These are phyloP conservation scores for Lepidocolaptes lacrymiger DNA, from an alignment of 2,797 vertebrate species.

Conservation along the genomic window DNA sequence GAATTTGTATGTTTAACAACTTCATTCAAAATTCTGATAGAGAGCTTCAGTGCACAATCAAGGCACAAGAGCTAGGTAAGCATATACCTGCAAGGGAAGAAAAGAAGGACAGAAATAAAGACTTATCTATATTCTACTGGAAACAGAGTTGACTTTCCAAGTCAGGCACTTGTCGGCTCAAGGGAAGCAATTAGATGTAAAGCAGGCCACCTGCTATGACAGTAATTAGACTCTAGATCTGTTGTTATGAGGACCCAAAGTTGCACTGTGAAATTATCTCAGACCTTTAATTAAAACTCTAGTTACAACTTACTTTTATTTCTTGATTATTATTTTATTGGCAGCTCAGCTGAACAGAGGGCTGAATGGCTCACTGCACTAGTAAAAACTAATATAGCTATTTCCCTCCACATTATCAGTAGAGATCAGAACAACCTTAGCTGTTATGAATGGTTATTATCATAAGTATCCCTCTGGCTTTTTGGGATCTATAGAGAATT, in stretches of 20 bases:
- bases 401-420: background rate
- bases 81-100: background rate
- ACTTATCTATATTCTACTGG: background rate
- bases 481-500: background rate
- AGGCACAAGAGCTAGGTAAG: background rate
- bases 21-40: background rate
- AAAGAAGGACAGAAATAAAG: too few relatives aligned
- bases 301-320: constrained; percentile 41
- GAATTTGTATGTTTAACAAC: background rate
- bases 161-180: constrained; percentile 26
- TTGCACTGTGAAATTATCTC: constrained; percentile 37
- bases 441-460: background rate
- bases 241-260: constrained; percentile 36
- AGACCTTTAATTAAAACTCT: constrained; percentile 68
- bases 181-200: constrained; percentile 62
- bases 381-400: background rate
- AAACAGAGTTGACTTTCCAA: constrained; percentile 47
- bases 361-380: background rate
- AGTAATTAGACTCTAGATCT: constrained; percentile 59
- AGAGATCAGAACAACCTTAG: background rate
- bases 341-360: background rate
- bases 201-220: constrained; percentile 50
- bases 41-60: background rate
- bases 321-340: constrained; percentile 28
- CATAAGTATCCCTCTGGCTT: background rate